Conservation (phyloP, 2,113 vertebrate genomes). For the Alligator sinensis region DNA sequence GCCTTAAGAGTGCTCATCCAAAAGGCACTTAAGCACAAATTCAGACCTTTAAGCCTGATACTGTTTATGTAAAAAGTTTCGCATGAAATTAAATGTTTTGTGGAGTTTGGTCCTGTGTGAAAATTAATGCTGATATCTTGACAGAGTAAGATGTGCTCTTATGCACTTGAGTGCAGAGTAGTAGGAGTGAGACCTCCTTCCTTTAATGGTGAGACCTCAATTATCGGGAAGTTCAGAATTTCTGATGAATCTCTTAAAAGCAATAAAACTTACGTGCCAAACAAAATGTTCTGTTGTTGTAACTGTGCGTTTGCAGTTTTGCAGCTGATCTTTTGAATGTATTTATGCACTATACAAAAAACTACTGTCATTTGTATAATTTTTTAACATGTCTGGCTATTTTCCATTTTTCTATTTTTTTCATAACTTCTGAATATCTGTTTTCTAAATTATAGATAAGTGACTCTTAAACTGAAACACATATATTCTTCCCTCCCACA, state of each 20-base stretch:
- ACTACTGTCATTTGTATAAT: background rate
- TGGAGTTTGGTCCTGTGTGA: background rate
- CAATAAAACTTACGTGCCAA: background rate
- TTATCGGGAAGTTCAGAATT: background rate
- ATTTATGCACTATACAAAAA: accelerated
- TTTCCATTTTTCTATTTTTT: background rate
- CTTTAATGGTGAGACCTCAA: background rate
- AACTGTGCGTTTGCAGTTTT: background rate
- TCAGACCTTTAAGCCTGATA: background rate
- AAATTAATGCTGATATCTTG: background rate
- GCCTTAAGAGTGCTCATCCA: background rate
- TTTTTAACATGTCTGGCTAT: background rate
- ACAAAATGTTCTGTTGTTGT: background rate
- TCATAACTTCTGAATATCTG: background rate
- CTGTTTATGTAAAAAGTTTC: background rate
- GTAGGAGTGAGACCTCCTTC: background rate
- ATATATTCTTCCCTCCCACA: background rate
- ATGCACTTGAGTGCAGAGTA: background rate
- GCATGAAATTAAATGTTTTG: background rate
- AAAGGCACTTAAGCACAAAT: background rate
- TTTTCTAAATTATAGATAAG: background rate
- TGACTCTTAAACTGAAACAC: background rate
- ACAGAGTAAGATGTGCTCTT: background rate
- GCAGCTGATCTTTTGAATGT: background rate
- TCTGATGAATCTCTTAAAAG: background rate